Percentiles rank a stretch among this genome's conserved stretches.
Evolutionary conservation across 2,888 invertebrate genomes (phyloP).

Genomic region (Lasioglossum figueresi): DNA sequence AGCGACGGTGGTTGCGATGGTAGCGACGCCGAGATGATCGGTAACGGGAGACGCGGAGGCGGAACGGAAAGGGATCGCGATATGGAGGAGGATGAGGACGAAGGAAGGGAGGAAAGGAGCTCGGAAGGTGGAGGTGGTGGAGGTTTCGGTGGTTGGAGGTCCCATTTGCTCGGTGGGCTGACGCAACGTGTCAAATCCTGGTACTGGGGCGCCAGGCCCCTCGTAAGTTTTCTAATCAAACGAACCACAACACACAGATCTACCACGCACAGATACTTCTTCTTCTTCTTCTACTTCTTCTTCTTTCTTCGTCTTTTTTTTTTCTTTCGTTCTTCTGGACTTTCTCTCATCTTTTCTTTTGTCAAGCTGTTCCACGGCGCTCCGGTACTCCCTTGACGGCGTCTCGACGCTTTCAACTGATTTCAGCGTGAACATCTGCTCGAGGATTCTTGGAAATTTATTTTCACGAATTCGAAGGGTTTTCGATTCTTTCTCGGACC

Average conservation of each 20-base stretch:
- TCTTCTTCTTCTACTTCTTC: constrained; percentile 1
- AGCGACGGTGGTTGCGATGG: constrained; percentile 83
- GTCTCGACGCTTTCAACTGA: not conserved
- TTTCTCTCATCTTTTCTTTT: constrained; percentile 6
- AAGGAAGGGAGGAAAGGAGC: constrained; percentile 83
- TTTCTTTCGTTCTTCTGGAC: not conserved
- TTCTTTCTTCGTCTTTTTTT: not conserved
- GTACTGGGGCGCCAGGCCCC: constrained; percentile 97
- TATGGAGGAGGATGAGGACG: constrained; percentile 82
- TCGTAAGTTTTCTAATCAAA: constrained; percentile 89
- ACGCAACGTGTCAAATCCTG: constrained; percentile 98
- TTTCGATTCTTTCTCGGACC: not conserved
- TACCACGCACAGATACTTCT: constrained; percentile 55
- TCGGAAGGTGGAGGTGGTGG: constrained; percentile 83
- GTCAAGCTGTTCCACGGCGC: not conserved
- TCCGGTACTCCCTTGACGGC: not conserved
- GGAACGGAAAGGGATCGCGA: constrained; percentile 81
- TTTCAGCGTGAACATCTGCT: not conserved
- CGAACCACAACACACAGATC: constrained; percentile 58
- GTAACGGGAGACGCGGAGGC: constrained; percentile 80
- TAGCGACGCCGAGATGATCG: constrained; percentile 84
- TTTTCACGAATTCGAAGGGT: not conserved
- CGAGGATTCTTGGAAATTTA: not conserved
- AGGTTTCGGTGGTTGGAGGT: constrained; percentile 92
- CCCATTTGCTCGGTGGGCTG: constrained; percentile 95